Percentiles rank a stretch among this genome's conserved stretches.
These are phyloP conservation scores for Grammomys surdaster DNA, from an alignment of 2,113 vertebrate genomes.

Conservation along the genomic window DNA sequence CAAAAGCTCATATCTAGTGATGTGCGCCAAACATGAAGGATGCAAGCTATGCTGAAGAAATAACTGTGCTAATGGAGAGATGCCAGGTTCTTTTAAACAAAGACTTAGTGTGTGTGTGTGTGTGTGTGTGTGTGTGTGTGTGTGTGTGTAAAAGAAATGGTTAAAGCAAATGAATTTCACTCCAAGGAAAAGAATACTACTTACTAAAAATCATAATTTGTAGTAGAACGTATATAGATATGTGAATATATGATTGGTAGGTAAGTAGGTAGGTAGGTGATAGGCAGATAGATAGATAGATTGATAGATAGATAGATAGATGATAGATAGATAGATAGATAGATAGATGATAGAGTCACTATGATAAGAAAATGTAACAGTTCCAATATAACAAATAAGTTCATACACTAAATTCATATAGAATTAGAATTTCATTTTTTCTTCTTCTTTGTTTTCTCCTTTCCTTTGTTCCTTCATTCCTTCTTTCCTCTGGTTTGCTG, in stretches of 20 bases:
- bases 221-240: background rate
- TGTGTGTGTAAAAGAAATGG: constrained; percentile 22
- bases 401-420: background rate
- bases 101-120: background rate
- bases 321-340: background rate
- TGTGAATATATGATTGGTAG: background rate
- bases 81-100: background rate
- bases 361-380: background rate
- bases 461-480: background rate
- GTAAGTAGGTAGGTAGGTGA: background rate
- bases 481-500: background rate
- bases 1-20: constrained; percentile 19
- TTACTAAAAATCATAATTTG: background rate
- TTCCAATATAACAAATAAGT: constrained; percentile 11
- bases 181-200: background rate
- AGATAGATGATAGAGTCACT: background rate
- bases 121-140: background rate
- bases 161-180: constrained; percentile 56
- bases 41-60: background rate
- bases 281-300: background rate
- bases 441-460: background rate
- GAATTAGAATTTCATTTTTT: background rate
- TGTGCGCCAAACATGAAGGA: background rate
- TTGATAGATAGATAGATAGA: background rate
- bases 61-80: background rate